Conservation (phyloP, 30 jellyfish, hydroid and myxozoan genomes). For the Aurelia sp. region DNA sequence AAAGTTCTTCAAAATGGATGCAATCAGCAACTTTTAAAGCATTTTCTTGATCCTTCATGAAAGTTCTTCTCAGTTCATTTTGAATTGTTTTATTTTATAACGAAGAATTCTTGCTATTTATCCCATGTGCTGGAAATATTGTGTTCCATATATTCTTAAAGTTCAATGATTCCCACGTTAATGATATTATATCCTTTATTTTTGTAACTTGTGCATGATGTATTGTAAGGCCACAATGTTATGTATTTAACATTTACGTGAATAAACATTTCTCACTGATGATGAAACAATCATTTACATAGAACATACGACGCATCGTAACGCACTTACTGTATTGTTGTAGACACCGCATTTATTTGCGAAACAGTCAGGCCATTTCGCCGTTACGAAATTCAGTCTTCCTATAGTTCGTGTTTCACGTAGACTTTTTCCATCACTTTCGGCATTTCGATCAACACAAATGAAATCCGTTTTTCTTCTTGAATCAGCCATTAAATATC, state of each 20-base stretch:
- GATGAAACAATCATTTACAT: slow-evolving; percentile 1
- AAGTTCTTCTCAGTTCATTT: too few relatives aligned
- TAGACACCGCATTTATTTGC: slow-evolving; percentile 28
- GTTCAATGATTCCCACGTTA: not conserved
- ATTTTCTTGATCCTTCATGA: too few relatives aligned
- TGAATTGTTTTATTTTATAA: too few relatives aligned
- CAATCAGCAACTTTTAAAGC: too few relatives aligned
- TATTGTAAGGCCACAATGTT: not conserved
- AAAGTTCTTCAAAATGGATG: too few relatives aligned
- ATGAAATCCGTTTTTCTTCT: slow-evolving; percentile 48
- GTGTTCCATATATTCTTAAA: too few relatives aligned
- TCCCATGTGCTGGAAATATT: too few relatives aligned
- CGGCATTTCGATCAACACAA: slow-evolving; percentile 68
- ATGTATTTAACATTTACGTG: not conserved
- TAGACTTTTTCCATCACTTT: slow-evolving; percentile 48
- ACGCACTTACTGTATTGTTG: not conserved
- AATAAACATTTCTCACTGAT: too few relatives aligned
- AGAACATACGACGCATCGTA: slow-evolving; percentile 67
- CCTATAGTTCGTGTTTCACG: slow-evolving; percentile 21
- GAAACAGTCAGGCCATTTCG: slow-evolving; percentile 59
- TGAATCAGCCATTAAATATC: slow-evolving; percentile 61
- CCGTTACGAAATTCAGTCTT: slow-evolving; percentile 48
- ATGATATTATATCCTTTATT: not conserved
- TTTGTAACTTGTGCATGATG: not conserved
- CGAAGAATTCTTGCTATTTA: too few relatives aligned